Conservation (phyloP, 2,797 vertebrate genomes). For the Sciurus carolinensis region DNA sequence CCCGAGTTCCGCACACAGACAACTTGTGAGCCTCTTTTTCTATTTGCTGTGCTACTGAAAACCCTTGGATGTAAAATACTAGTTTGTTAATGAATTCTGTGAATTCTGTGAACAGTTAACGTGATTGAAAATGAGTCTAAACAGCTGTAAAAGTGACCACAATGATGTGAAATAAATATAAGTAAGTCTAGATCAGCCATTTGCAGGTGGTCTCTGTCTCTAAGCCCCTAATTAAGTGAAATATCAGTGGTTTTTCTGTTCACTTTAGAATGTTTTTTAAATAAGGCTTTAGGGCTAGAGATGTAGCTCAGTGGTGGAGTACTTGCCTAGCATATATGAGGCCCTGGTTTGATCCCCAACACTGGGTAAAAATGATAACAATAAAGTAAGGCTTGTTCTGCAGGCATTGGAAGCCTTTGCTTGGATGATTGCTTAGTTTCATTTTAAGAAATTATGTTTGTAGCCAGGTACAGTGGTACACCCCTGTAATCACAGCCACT, state of each 20-base stretch:
- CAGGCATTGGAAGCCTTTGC: slow-evolving; percentile 26
- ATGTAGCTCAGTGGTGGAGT: not conserved
- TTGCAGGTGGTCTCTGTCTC: slow-evolving; percentile 19
- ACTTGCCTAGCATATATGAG: not conserved
- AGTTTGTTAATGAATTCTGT: slow-evolving; percentile 89
- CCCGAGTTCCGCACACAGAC: slow-evolving; percentile 13
- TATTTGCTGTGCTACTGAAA: slow-evolving; percentile 80
- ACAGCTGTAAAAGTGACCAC: slow-evolving; percentile 67
- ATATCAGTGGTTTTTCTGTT: not conserved
- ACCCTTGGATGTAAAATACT: slow-evolving; percentile 78
- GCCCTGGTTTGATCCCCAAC: not conserved
- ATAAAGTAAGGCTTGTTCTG: not conserved
- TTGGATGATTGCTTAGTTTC: not conserved
- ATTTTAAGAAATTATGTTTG: slow-evolving; percentile 42
- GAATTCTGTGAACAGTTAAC: slow-evolving; percentile 87
- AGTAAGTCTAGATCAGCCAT: slow-evolving; percentile 56
- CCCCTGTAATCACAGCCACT: too few relatives aligned
- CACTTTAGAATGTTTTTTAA: not conserved
- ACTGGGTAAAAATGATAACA: not conserved
- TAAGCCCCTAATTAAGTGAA: slow-evolving; percentile 1
- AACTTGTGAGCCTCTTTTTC: slow-evolving; percentile 77
- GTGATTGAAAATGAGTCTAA: slow-evolving; percentile 67
- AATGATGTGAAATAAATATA: slow-evolving; percentile 73
- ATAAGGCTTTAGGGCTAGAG: not conserved
- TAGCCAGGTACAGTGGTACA: not conserved